Evolutionary conservation across 2,113 vertebrate genomes (phyloP), one percentile per base, ranked within the genome.

Genomic region (Cephalophus harveyi): DNA sequence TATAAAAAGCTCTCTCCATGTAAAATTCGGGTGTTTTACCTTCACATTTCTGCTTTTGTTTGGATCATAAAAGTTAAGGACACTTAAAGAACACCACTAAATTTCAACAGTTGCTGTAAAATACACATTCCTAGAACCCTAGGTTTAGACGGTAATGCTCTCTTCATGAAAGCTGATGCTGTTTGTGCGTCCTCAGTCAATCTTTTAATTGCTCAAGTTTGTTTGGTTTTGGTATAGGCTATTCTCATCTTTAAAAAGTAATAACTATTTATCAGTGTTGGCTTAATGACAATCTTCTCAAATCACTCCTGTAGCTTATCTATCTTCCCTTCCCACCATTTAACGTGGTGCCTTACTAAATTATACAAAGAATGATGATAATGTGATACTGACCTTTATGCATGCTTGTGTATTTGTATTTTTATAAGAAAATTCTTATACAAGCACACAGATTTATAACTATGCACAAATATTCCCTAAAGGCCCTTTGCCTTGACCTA

Each of bases 41-140:
- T 95, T 60, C 64, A 85, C 28, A 71, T 85, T 94, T 94, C 71
- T 95, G 91, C 50, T 89, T 97, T 93, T 96, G 94, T 97, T 93
- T 78, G 60, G 82, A 43, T 43, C 64, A 89, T 96, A 97, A 97
- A 98, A 59, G 55, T 97, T 97, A 97, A 97, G 91, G 89, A 67
- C 62, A 89, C 64, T 62, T 92, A 87, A 95, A 93, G 83, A 96
- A 85, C 13, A 25, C 33, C 57, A 95, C 60, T 96, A 92, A 92
- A 97, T 92, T 93, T 89, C 84, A 83, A 82, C 62, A 93, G 78
- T 52, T 57, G 36, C 89, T 86, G 46, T 96, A 97, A 98, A 96
- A 96, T 93, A 89, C 28, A 40, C 36, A 94, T 93, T 94, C 17
- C 93, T 82, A 27, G 17, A 64, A 82, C 6, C 88, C 21, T 52